Percentiles rank a stretch among this genome's conserved stretches.
phyloP scores from a whole-genome alignment of 2,113 vertebrate genomes.

The Emydura subglobosa region DNA sequence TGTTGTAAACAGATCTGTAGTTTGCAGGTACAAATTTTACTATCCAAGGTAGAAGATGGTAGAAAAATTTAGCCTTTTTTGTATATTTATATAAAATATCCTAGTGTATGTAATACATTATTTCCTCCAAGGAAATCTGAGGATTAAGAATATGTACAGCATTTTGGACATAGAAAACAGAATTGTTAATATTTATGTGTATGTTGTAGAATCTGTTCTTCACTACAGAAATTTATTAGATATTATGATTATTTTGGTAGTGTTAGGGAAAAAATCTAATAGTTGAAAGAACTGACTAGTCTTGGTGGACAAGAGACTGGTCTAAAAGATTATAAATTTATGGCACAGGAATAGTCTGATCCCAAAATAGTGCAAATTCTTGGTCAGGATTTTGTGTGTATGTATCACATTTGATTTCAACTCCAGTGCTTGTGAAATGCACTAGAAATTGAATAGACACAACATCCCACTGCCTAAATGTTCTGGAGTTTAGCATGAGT shows the following conservation, averaged over 20 bases:
- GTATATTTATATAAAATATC: neutral
- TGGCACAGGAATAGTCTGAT: fast-evolving
- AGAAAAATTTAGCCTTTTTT: neutral
- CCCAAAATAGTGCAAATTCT: neutral
- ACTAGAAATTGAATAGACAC: neutral
- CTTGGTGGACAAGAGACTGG: neutral
- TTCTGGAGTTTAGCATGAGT: neutral
- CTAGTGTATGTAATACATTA: neutral
- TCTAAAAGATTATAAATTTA: neutral
- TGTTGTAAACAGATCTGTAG: neutral
- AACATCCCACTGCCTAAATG: neutral
- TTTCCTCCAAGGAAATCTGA: neutral
- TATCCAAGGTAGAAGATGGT: neutral
- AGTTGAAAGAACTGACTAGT: neutral
- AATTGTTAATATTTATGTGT: neutral
- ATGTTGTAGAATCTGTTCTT: neutral
- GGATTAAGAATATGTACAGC: neutral
- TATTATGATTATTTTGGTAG: neutral
- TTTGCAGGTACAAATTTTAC: neutral
- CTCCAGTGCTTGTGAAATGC: neutral
- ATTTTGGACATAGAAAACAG: neutral
- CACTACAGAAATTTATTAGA: neutral
- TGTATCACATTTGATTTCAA: neutral
- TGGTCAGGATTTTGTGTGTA: neutral
- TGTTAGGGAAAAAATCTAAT: neutral